A percentile compares a stretch with the other conserved stretches of the same genome.
Evolutionary conservation across 30 jellyfish, hydroid and myxozoan species (phyloP).

Genomic region (Morbakka virulenta): DNA sequence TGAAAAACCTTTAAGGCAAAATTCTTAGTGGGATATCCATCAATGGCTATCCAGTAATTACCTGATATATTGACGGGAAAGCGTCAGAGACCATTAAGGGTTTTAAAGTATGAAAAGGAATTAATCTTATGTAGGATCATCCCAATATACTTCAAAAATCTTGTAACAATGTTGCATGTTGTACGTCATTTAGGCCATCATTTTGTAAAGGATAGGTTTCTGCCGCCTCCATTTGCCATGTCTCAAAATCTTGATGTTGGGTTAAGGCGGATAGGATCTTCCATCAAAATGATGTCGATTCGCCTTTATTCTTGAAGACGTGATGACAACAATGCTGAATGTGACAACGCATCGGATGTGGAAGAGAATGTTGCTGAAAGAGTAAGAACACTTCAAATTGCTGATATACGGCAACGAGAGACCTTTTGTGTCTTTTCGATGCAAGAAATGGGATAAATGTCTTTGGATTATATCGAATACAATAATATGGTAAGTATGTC

Average conservation of each 20-base stretch:
- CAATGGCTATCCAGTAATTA: neutral
- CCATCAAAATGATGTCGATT: neutral
- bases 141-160: neutral
- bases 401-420: neutral
- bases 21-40: neutral
- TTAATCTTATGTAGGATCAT: neutral
- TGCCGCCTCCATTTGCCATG: neutral
- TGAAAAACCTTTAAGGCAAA: neutral
- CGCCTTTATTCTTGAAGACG: neutral
- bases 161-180: too few species aligned
- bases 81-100: neutral
- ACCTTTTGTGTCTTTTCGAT: neutral
- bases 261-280: neutral
- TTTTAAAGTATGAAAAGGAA: neutral
- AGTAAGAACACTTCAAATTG: neutral
- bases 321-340: neutral
- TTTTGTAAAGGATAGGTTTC: neutral
- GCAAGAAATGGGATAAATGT: neutral
- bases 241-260: neutral
- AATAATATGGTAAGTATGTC: neutral
- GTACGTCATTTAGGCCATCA: neutral
- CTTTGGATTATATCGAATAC: neutral
- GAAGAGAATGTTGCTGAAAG: neutral
- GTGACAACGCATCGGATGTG: neutral
- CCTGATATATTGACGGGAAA: neutral